Evolutionary conservation across 2,797 vertebrate species (phyloP).

Genomic region (Corythornis leucogaster): DNA sequence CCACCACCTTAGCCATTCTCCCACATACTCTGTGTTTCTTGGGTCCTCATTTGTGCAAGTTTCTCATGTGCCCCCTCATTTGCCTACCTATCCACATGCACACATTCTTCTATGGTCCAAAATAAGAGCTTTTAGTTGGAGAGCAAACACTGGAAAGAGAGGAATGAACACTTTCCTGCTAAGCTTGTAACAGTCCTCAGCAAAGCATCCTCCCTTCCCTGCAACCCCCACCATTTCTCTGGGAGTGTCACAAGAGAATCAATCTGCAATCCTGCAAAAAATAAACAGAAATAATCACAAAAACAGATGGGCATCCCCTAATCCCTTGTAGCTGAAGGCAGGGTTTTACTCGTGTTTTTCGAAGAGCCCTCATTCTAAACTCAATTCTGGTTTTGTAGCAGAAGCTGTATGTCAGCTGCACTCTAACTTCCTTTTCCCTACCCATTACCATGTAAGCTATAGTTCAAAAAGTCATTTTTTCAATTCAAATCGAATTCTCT

Average conservation of each 20-base stretch:
- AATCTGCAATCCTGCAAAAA: not conserved
- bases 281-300: conserved; percentile 61
- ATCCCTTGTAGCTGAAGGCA: conserved; percentile 27
- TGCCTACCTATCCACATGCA: not conserved
- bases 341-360: conserved; percentile 46
- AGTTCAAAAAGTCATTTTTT: not conserved
- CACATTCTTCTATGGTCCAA: not conserved
- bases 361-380: conserved; percentile 13
- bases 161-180: not conserved
- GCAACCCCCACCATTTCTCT: not conserved
- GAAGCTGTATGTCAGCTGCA: not conserved
- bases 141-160: not conserved
- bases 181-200: not conserved
- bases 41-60: not conserved
- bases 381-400: conserved; percentile 8
- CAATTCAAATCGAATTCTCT: not conserved
- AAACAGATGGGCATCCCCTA: conserved; percentile 64
- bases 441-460: not conserved
- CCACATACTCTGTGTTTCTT: not conserved
- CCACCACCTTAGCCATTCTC: not conserved
- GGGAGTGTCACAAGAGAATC: not conserved
- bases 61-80: not conserved
- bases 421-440: not conserved
- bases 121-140: not conserved
- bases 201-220: not conserved